Conservation (phyloP, 2,113 vertebrate genomes). For the Melanocharis versteri region DNA sequence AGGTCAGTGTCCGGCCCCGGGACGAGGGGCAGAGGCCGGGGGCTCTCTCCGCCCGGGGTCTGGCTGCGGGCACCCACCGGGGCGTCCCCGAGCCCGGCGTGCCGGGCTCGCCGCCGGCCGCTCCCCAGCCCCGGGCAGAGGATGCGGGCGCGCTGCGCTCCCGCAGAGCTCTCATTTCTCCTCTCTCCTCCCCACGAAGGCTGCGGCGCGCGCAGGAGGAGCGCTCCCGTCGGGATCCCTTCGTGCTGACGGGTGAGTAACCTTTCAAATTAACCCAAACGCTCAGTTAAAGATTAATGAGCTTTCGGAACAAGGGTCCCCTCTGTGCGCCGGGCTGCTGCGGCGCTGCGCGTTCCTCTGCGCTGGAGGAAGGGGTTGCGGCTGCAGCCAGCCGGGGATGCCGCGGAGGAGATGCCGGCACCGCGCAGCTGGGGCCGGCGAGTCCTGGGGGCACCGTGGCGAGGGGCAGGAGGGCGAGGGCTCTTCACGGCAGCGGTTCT, state of each 20-base stretch:
- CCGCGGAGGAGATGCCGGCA: background rate
- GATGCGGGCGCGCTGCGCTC: background rate
- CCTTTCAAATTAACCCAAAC: background rate
- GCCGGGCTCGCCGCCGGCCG: background rate
- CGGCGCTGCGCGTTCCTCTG: fast-evolving
- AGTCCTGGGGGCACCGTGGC: fast-evolving
- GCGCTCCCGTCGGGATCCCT: background rate
- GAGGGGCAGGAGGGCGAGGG: background rate
- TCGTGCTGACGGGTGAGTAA: background rate
- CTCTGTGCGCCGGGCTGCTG: background rate
- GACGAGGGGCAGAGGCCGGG: background rate
- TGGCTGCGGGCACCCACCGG: background rate
- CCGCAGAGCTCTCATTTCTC: background rate
- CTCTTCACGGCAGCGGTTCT: fast-evolving
- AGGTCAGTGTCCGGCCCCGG: background rate
- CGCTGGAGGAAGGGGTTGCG: background rate
- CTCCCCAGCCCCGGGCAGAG: background rate
- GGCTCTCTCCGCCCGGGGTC: background rate
- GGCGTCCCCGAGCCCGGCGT: background rate
- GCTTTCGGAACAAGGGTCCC: background rate
- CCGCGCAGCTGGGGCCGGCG: background rate
- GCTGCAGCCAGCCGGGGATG: background rate
- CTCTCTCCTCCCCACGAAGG: background rate
- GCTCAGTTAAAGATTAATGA: background rate
- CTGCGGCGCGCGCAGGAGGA: background rate